Percentiles rank a stretch among this genome's conserved stretches.
Conservation (phyloP, 2,113 vertebrate species). For the Xerus inauris region DNA sequence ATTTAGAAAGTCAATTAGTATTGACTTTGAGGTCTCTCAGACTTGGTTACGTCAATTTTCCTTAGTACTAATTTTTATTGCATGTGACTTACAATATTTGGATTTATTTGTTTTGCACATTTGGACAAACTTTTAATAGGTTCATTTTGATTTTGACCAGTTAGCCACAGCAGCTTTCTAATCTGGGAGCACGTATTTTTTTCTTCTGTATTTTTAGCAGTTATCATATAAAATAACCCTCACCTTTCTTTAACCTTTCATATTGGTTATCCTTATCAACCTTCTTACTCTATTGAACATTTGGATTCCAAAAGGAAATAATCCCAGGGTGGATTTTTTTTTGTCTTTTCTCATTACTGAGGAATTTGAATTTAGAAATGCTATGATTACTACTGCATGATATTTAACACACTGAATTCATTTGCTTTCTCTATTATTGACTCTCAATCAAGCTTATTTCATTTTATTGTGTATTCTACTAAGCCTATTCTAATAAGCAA, state of each 20-base stretch:
- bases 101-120: neutral
- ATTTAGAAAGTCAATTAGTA: neutral
- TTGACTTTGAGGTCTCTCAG: neutral
- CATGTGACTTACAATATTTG: neutral
- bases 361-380: neutral
- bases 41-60: neutral
- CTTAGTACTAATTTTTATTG: conserved; percentile 36
- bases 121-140: neutral
- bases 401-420: conserved; percentile 29
- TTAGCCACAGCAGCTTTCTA: neutral
- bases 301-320: neutral
- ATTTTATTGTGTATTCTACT: conserved; percentile 12
- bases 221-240: neutral
- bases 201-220: conserved; percentile 24
- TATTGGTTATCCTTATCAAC: neutral
- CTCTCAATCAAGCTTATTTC: neutral
- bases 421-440: neutral
- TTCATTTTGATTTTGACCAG: neutral
- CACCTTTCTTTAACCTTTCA: neutral
- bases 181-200: neutral
- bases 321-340: neutral
- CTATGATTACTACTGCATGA: neutral
- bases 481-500: neutral
- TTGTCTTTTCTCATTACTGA: neutral
- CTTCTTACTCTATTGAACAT: neutral